Percentiles rank a stretch among this genome's conserved stretches.
Evolutionary conservation across 2,797 vertebrate genomes (phyloP).

Genomic region (Scarus forsteni): DNA sequence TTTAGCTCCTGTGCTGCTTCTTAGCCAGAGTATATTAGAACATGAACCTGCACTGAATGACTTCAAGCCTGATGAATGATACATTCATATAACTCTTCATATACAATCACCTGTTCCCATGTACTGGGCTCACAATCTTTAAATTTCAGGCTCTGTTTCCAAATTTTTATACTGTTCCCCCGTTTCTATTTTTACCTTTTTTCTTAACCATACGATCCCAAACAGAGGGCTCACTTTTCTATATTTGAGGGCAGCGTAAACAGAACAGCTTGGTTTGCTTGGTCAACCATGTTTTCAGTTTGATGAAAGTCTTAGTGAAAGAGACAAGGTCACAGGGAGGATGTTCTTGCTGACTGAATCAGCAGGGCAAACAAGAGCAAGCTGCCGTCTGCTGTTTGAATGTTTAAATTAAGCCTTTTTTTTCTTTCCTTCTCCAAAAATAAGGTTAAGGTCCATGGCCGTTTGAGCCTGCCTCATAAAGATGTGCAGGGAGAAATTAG

Average conservation of each 20-base stretch:
- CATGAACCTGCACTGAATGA: neutral
- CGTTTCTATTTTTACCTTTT: neutral
- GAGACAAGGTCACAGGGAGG: constrained; percentile 46
- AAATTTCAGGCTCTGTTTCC: neutral
- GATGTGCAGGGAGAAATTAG: too few relatives aligned
- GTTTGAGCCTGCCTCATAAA: too few relatives aligned
- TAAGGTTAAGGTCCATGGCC: constrained; percentile 5
- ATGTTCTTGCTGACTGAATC: constrained; percentile 47
- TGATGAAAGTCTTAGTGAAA: constrained; percentile 57
- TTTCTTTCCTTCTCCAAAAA: constrained; percentile 2
- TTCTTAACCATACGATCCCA: neutral
- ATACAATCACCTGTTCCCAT: neutral
- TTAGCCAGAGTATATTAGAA: neutral
- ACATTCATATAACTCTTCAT: neutral
- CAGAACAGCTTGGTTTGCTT: constrained; percentile 35
- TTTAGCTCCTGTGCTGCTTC: neutral
- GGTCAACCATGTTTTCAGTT: constrained; percentile 56
- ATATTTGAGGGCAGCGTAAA: constrained; percentile 32
- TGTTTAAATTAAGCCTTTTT: constrained; percentile 29
- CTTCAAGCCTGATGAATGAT: neutral
- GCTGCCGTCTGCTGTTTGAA: neutral
- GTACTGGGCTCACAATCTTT: neutral
- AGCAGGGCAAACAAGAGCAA: constrained; percentile 43
- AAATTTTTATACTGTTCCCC: neutral
- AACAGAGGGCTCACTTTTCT: constrained; percentile 32